A percentile compares a stretch with the other conserved stretches of the same genome.
phyloP scores from a whole-genome alignment of 2,113 vertebrate genomes.

The Lontra canadensis region DNA sequence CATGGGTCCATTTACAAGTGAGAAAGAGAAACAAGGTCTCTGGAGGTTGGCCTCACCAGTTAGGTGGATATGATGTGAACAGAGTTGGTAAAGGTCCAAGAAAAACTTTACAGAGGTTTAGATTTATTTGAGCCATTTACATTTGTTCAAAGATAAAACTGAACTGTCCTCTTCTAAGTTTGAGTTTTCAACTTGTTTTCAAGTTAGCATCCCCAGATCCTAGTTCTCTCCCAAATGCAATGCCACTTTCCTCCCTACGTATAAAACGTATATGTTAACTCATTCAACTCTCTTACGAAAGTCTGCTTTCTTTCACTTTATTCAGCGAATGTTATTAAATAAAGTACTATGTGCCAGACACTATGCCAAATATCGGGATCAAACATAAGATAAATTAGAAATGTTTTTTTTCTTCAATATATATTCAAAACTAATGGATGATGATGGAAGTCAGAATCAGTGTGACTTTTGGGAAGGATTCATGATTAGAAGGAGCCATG shows the following conservation, averaged over 20 bases:
- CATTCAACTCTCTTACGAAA: neutral
- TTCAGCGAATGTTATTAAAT: neutral
- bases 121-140: neutral
- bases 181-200: neutral
- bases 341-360: neutral
- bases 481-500: neutral
- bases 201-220: neutral
- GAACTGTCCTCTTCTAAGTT: neutral
- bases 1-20: neutral
- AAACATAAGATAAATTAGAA: conserved; percentile 12
- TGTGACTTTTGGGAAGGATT: neutral
- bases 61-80: neutral
- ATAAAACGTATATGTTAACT: neutral
- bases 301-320: neutral
- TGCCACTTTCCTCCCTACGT: neutral
- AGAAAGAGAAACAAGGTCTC: neutral
- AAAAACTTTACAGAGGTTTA: neutral
- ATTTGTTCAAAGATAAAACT: neutral
- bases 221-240: neutral
- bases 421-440: neutral
- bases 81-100: neutral
- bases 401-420: neutral
- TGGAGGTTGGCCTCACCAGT: neutral
- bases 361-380: neutral
- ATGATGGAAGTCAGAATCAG: neutral